Evolutionary conservation across 2,888 invertebrate genomes (phyloP).

Genomic region (Tenthredo notha): DNA sequence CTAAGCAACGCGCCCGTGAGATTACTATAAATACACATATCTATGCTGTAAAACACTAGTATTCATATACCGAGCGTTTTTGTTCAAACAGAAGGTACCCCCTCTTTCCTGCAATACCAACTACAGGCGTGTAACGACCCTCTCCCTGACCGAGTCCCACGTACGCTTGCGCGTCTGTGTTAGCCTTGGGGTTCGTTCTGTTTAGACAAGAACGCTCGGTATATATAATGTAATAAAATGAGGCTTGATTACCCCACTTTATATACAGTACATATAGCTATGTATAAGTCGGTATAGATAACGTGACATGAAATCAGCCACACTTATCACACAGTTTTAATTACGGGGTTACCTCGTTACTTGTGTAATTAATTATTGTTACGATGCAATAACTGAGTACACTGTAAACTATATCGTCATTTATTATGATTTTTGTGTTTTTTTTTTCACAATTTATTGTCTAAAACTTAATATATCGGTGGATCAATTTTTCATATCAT

Average conservation of each 20-base stretch:
- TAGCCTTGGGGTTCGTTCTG: too few species aligned
- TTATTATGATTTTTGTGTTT: not conserved
- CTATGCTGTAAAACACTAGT: not conserved
- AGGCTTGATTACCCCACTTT: not conserved
- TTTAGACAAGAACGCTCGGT: too few species aligned
- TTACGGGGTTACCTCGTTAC: constrained; percentile 26
- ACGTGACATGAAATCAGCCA: constrained; percentile 9
- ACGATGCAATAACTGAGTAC: constrained; percentile 4
- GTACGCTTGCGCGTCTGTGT: too few species aligned
- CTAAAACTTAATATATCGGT: too few species aligned
- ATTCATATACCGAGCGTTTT: not conserved
- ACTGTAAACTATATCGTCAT: not conserved
- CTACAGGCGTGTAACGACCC: too few species aligned
- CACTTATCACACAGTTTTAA: constrained; percentile 40
- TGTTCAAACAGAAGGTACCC: too few species aligned
- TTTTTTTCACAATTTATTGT: too few species aligned
- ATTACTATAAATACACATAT: not conserved
- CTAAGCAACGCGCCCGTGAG: not conserved
- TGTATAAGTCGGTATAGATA: constrained; percentile 8
- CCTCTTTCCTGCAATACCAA: too few species aligned
- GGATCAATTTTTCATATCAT: too few species aligned
- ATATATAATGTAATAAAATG: constrained; percentile 13
- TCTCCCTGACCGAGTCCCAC: too few species aligned
- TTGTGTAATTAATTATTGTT: constrained; percentile 12
- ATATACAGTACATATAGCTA: not conserved